Evolutionary conservation across 2,888 invertebrate species (phyloP), one percentile per base, ranked within the genome.

Genomic region (Zaprionus obscuricornis): DNA sequence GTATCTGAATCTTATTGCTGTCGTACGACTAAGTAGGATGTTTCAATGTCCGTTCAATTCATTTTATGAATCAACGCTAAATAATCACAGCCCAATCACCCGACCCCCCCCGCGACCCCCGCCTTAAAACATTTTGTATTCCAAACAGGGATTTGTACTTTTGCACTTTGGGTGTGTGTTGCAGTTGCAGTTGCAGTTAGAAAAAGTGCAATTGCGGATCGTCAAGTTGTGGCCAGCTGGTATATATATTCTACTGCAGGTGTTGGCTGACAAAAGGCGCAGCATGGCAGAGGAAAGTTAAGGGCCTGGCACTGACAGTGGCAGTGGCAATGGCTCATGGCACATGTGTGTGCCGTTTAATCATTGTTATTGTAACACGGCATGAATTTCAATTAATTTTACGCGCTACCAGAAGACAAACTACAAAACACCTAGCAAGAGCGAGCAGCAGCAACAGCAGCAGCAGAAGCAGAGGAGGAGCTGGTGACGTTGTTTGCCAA

Each of bases 91-190:
- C 33, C n/a, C 3, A 11, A 24, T 27, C 26, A 34, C 22, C 22
- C 5, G 5, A 4, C 22, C 22, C 22, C 5, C 39, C 29, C 26
- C 39, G 40, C 51, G 42, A 46, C 16, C 4, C 18, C 34, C 36
- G 51, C 54, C 43, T 37, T 43, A 26, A 31, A 34, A 46, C 59
- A 87, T 85, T 89, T 89, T 70, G 75, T 88, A 89, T 89, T 89
- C 89, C 85, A 74, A 52, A 72, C 89, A 89, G 88, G 87, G 78
- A 85, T 88, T 88, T 89, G 89, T 89, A 89, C 89, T 89, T 89
- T 89, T 89, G 89, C 89, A 89, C 89, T 89, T 87, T 88, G 81
- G 85, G 87, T 84, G 81, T 79, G 86, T 64, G 63, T 51, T 54
- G 55, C 56, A 47, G 50, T 50, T 22, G 11, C 27, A 13, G 37